Evolutionary conservation across 2,113 vertebrate species (phyloP).

Genomic region (human (Homo sapiens)): DNA sequence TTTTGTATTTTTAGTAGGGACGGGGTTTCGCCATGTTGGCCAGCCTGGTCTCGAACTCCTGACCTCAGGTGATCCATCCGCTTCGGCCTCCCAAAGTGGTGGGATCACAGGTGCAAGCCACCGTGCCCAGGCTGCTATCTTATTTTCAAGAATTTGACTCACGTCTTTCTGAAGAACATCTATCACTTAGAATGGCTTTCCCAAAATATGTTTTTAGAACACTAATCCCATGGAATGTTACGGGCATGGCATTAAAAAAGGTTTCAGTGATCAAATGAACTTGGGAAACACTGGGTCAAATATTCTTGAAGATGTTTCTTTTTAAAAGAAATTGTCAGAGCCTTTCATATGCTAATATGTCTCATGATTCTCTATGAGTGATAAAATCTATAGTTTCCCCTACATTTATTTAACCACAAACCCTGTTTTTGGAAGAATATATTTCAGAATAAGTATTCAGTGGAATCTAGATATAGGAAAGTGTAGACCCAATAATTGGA

Average conservation of each 20-base stretch:
- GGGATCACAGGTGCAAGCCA: too few relatives aligned
- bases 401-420: not conserved
- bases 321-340: not conserved
- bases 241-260: not conserved
- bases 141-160: slow-evolving; percentile 17
- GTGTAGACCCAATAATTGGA: not conserved
- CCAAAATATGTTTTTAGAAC: not conserved
- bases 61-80: too few relatives aligned
- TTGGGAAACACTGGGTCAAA: slow-evolving; percentile 26
- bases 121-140: not conserved
- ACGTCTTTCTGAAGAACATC: slow-evolving; percentile 22
- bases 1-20: too few relatives aligned
- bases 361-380: not conserved
- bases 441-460: slow-evolving; percentile 12
- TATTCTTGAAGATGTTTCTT: not conserved
- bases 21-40: too few relatives aligned
- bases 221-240: not conserved
- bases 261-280: not conserved
- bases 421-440: not conserved
- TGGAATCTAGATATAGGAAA: not conserved
- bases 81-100: too few relatives aligned
- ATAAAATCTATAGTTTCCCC: not conserved
- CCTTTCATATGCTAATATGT: not conserved
- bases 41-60: too few relatives aligned
- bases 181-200: not conserved